These are phyloP conservation scores for Rhorus exstirpatorius DNA, from an alignment of 2,888 invertebrate species.

Conservation along the genomic window DNA sequence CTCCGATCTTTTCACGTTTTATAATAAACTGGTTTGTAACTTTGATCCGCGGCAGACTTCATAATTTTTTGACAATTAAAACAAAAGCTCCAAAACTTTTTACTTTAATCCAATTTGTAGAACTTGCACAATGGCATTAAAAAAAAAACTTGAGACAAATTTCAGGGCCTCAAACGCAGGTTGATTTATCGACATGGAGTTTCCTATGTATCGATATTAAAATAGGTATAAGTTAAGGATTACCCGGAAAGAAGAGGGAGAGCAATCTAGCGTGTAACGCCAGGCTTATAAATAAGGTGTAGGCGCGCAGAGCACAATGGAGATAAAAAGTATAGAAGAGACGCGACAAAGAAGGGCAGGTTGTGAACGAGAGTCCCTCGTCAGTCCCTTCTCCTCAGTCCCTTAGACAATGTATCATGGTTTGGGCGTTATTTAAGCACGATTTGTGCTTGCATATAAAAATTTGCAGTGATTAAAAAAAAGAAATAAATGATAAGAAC, in stretches of 20 bases:
- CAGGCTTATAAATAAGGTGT: constrained; percentile 69
- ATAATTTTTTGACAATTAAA: too few relatives aligned
- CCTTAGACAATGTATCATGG: not conserved
- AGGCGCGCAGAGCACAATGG: constrained; percentile 49
- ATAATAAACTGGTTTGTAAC: too few relatives aligned
- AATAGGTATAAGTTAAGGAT: constrained; percentile 58
- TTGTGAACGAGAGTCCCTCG: constrained; percentile 32
- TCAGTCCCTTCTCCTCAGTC: constrained; percentile 28
- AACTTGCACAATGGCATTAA: too few relatives aligned
- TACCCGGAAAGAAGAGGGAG: constrained; percentile 64
- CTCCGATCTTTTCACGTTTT: too few relatives aligned
- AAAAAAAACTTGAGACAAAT: too few relatives aligned
- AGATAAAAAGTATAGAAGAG: constrained; percentile 7
- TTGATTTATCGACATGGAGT: not conserved
- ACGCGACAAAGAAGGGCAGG: constrained; percentile 2
- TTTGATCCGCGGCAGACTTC: too few relatives aligned
- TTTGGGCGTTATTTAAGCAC: constrained; percentile 4
- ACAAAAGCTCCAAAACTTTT: too few relatives aligned
- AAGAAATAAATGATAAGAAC: not conserved
- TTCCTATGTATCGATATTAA: not conserved
- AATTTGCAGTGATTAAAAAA: constrained; percentile 7
- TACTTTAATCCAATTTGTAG: too few relatives aligned
- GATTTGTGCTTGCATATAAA: constrained; percentile 39
- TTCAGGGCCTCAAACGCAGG: too few relatives aligned
- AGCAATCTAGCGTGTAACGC: constrained; percentile 62